Conservation (phyloP, 2,888 invertebrate genomes). For the Aproaerema taeniolella region DNA sequence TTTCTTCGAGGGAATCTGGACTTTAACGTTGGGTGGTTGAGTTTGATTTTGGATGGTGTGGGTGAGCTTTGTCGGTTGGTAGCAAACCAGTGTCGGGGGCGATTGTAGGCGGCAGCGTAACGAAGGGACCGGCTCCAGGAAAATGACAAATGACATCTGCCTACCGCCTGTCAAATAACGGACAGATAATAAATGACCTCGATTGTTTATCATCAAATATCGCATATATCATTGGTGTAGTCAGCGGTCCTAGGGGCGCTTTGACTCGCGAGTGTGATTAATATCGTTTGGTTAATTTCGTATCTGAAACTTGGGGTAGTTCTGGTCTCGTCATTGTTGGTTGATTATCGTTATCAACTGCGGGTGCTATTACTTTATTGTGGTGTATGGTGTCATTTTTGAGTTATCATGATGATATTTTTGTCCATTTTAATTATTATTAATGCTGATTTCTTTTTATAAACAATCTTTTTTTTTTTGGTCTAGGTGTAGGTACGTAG, state of each 20-base stretch:
- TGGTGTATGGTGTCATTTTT: constrained; percentile 25
- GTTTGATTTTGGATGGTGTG: constrained; percentile 29
- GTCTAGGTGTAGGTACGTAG: no score
- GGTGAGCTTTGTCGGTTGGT: constrained; percentile 55
- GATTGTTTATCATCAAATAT: constrained; percentile 80
- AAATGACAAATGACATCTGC: constrained; percentile 84
- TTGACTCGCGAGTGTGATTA: constrained; percentile 65
- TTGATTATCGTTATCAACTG: constrained; percentile 24
- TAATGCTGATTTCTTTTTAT: no score
- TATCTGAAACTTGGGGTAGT: constrained; percentile 66
- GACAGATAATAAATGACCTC: constrained; percentile 82
- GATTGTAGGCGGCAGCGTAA: constrained; percentile 67
- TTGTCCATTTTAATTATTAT: neutral
- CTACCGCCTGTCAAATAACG: constrained; percentile 82
- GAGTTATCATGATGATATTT: constrained; percentile 1
- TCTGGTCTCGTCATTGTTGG: constrained; percentile 57
- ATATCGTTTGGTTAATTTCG: constrained; percentile 75
- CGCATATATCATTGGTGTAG: constrained; percentile 77
- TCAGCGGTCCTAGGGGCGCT: constrained; percentile 55
- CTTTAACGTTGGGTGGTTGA: constrained; percentile 31
- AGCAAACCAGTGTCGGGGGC: constrained; percentile 72
- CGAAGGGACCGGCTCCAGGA: constrained; percentile 77
- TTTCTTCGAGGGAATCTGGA: constrained; percentile 31
- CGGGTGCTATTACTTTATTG: constrained; percentile 35
- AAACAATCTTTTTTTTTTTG: no score